phyloP scores from a whole-genome alignment of 2,113 vertebrate genomes.

The Mirza zaza region DNA sequence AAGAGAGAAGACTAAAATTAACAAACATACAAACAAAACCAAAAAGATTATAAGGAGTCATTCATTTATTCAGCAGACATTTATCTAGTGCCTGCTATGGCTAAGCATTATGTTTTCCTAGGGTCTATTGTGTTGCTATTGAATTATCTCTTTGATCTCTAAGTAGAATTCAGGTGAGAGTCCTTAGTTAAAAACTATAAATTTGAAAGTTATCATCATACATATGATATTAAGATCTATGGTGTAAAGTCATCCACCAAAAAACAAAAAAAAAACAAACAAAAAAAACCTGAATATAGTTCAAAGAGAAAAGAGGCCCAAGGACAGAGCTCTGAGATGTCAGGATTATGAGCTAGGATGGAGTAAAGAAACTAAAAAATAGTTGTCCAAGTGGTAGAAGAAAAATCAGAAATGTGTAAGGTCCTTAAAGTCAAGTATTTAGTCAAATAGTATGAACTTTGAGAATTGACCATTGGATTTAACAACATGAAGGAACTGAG shows the following conservation, averaged over 20 bases:
- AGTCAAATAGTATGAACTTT: background rate
- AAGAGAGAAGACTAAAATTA: background rate
- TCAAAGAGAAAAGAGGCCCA: background rate
- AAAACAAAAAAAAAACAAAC: background rate
- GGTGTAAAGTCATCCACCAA: background rate
- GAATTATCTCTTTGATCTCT: background rate
- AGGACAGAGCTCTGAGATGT: background rate
- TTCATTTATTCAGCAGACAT: background rate
- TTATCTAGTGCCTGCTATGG: background rate
- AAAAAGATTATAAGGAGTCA: background rate
- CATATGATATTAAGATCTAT: background rate
- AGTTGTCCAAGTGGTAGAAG: background rate
- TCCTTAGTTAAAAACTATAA: background rate
- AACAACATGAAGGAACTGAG: background rate
- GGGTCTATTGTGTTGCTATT: background rate
- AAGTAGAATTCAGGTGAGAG: background rate
- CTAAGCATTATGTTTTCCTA: background rate
- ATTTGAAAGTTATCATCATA: background rate
- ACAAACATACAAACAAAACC: background rate
- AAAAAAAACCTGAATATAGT: background rate
- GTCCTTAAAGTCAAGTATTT: background rate
- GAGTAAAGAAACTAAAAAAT: background rate
- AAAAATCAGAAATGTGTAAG: background rate
- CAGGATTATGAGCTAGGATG: background rate
- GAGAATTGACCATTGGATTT: background rate